Percentiles rank a stretch among this genome's conserved stretches.
These are phyloP conservation scores for Agrenia bidenticulata DNA, from an alignment of 2,888 invertebrate genomes.

Conservation along the genomic window DNA sequence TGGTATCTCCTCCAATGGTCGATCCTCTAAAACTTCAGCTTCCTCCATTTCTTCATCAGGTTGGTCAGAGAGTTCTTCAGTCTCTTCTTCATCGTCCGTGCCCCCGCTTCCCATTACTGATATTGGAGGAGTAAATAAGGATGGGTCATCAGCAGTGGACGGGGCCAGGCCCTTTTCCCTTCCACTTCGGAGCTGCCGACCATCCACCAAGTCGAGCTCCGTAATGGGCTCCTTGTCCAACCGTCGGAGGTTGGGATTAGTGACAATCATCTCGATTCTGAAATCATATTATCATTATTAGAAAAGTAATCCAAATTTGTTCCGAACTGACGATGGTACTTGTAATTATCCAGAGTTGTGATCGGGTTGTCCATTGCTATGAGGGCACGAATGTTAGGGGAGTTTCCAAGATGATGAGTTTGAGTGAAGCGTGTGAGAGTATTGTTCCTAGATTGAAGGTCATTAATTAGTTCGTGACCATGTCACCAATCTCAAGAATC, in stretches of 20 bases:
- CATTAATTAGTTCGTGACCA: background rate
- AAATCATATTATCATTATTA: background rate
- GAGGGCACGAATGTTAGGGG: constrained; percentile 28
- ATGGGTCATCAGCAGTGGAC: constrained; percentile 23
- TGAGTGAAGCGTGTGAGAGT: constrained; percentile 28
- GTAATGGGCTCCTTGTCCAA: constrained; percentile 32
- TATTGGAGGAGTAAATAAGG: background rate
- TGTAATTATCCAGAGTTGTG: constrained; percentile 23
- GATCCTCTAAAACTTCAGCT: no score
- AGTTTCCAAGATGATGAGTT: constrained; percentile 28
- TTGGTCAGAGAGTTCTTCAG: background rate
- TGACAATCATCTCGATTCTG: constrained; percentile 28
- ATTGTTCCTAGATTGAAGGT: constrained; percentile 19
- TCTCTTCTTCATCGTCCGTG: background rate
- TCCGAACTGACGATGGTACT: constrained; percentile 20
- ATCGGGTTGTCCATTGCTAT: constrained; percentile 32
- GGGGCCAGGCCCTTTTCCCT: constrained; percentile 28
- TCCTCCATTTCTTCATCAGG: background rate
- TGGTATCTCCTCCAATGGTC: no score
- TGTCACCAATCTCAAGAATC: background rate
- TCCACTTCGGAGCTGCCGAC: constrained; percentile 29
- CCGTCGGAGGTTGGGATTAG: constrained; percentile 29
- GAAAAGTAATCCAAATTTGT: background rate
- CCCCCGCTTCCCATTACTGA: no score
- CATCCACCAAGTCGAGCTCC: constrained; percentile 32